Evolutionary conservation across 2,888 invertebrate species (phyloP).

Genomic region (Xestia sexstrigata): DNA sequence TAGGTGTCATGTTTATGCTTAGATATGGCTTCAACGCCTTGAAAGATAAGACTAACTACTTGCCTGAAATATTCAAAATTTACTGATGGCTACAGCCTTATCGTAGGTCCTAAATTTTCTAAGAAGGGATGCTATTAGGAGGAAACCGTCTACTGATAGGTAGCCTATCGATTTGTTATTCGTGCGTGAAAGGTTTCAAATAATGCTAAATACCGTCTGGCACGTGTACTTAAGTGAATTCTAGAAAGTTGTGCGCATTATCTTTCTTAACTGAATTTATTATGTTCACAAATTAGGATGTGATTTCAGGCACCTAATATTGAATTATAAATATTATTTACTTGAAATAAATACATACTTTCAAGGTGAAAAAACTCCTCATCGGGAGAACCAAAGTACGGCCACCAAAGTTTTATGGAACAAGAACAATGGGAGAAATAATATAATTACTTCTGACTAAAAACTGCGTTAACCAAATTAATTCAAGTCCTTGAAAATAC

Average conservation of each 20-base stretch:
- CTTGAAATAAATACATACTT: background rate
- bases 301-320: background rate
- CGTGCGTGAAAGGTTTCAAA: background rate
- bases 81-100: background rate
- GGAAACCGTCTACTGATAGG: background rate
- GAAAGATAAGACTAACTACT: no score
- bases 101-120: background rate
- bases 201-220: background rate
- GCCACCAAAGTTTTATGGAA: no score
- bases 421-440: no score
- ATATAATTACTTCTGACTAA: background rate
- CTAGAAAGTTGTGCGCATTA: background rate
- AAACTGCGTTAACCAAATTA: background rate
- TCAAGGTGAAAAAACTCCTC: background rate
- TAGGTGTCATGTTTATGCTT: no score
- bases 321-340: no score
- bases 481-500: constrained; percentile 3
- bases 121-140: background rate
- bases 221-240: background rate
- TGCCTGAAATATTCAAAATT: no score
- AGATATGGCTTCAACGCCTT: no score
- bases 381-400: background rate
- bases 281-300: background rate
- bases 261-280: background rate
- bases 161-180: background rate